Evolutionary conservation across 2,888 invertebrate species (phyloP).

Genomic region (Lampropteryx suffumata): DNA sequence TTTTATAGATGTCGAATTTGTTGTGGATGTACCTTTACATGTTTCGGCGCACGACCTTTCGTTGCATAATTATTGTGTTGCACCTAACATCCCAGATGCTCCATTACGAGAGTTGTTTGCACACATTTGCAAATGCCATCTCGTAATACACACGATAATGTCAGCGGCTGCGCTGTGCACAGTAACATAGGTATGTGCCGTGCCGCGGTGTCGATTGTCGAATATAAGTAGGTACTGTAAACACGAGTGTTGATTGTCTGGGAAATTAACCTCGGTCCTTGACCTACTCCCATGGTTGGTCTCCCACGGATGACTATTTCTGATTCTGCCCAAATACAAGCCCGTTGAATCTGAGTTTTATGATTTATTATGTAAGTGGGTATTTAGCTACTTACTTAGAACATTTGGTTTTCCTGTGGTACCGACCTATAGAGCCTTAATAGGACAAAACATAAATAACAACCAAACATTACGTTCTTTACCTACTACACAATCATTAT

Average conservation of each 20-base stretch:
- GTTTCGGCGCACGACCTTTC: conserved; percentile 17
- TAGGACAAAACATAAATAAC: too few species aligned
- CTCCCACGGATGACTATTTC: conserved; percentile 66
- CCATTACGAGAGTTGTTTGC: conserved; percentile 33
- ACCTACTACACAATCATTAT: too few species aligned
- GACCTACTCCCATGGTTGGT: conserved; percentile 51
- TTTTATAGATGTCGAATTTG: too few species aligned
- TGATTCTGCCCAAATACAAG: conserved; percentile 6
- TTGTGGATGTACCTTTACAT: too few species aligned
- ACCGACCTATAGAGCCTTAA: too few species aligned
- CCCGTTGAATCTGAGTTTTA: not conserved
- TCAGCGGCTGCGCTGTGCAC: conserved; percentile 14
- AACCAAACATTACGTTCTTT: too few species aligned
- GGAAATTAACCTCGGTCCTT: conserved; percentile 58
- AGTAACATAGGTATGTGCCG: not conserved
- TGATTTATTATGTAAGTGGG: too few species aligned
- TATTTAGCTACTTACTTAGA: too few species aligned
- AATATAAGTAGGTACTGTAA: not conserved
- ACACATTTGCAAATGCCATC: conserved; percentile 31
- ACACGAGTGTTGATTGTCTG: conserved; percentile 37
- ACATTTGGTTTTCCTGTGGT: too few species aligned
- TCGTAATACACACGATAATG: conserved; percentile 29
- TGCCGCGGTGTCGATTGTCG: conserved; percentile 4
- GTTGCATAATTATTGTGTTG: conserved; percentile 33
- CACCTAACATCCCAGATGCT: conserved; percentile 33